Base-by-base conservation (phyloP, 2,888 invertebrate species). In the Dorcus hopei region DNA sequence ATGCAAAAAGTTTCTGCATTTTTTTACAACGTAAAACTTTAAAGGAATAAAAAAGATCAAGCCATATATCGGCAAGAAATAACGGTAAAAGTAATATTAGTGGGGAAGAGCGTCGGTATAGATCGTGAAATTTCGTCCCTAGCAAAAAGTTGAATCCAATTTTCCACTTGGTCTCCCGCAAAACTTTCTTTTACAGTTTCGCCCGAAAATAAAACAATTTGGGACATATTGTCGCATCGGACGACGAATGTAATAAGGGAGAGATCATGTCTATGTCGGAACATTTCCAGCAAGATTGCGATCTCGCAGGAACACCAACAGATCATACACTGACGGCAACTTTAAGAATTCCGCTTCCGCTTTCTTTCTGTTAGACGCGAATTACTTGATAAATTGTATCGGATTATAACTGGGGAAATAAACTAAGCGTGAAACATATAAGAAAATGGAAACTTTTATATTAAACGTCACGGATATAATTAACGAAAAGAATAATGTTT, bases 141-240 rank as follows among this genome's bases (percentile, higher is more conserved):
- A 11, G 59, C 67, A 72, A 74, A 74, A 74, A 74, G 70, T 74
- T 71, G 73, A 72, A 74, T 74, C 73, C 74, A 74, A 74, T 74
- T 74, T 74, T 74, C 74, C 73, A 72, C 70, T 70, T 72, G 73
- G 72, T 70, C 68, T 73, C 70, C 68, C 70, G 66, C 72, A 68
- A 72, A 74, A 74, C 72, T 74, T 74, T 74, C 72, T 71, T 72
- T 72, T 70, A 70, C 72, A 70, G 69, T 72, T 71, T 68, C 70
- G 66, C 69, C 64, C 61, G 68, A 70, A 72, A 72, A 74, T 75
- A 74, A 74, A 75, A 73, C 72, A 74, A 75, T 75, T 73, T 72
- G 61, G 68, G 67, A 72, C 72, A 70, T 74, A 73, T 73, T 73
- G 73, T 71, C 72, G 71, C 70, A 66, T 71, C 68, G 69, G 65